Conservation (phyloP, 1,140 invertebrate species). For the Drosophila mojavensis region DNA sequence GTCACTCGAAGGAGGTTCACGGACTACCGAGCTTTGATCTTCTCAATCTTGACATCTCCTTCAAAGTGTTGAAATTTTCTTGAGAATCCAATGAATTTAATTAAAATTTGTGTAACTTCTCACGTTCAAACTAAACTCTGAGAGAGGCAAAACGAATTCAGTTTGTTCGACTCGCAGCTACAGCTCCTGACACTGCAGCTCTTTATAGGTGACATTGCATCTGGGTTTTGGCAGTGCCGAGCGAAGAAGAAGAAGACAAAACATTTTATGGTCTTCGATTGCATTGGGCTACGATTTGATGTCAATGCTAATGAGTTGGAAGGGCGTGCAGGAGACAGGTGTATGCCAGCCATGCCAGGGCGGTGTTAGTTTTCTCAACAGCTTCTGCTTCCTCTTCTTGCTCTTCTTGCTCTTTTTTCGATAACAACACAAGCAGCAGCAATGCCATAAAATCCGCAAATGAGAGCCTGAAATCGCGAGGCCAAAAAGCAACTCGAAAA, state of each 20-base stretch:
- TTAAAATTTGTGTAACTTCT: no score
- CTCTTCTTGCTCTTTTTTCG: conserved; percentile 1
- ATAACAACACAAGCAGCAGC: conserved; percentile 8
- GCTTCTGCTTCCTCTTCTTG: no score
- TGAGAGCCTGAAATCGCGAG: conserved; percentile 3
- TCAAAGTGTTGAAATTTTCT: no score
- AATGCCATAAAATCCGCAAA: conserved; percentile 32
- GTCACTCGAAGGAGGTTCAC: no score
- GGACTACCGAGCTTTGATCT: no score
- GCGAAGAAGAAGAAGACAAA: not conserved
- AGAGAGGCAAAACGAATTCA: no score
- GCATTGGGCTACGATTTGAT: conserved; percentile 11
- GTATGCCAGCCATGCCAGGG: not conserved
- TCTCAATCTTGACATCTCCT: no score
- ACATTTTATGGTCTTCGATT: conserved; percentile 13
- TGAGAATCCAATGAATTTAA: no score
- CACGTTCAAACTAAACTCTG: no score
- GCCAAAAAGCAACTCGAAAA: conserved; percentile 37
- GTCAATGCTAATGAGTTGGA: conserved; percentile 43
- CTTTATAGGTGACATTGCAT: not conserved
- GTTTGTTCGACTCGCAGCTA: no score
- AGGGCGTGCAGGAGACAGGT: conserved; percentile 13
- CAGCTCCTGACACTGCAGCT: no score
- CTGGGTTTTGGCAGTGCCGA: not conserved
- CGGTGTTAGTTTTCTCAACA: not conserved